Evolutionary conservation across 2,797 vertebrate genomes (phyloP).

Genomic region (Karalla daura): DNA sequence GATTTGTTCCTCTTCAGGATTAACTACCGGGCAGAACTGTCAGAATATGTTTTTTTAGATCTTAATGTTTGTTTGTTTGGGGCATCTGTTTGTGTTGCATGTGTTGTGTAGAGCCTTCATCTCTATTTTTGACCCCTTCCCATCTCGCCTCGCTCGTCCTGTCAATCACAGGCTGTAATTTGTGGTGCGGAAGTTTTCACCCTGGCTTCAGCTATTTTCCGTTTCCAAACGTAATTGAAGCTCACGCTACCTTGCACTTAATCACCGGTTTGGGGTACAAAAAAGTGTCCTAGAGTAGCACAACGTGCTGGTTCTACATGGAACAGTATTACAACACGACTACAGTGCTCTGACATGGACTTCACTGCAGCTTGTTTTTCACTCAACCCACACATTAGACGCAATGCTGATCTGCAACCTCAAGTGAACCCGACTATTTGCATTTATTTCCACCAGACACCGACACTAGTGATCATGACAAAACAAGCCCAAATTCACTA

Average conservation of each 20-base stretch:
- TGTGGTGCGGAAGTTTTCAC: slow-evolving; percentile 23
- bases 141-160: slow-evolving; percentile 45
- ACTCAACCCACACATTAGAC: neutral
- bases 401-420: slow-evolving; percentile 1
- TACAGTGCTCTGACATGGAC: neutral
- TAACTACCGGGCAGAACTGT: neutral
- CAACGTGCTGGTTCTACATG: neutral
- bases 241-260: neutral
- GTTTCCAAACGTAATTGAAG: neutral
- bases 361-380: slow-evolving; percentile 9
- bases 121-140: slow-evolving; percentile 6
- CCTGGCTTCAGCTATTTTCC: slow-evolving; percentile 40
- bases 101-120: slow-evolving; percentile 11
- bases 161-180: slow-evolving; percentile 47
- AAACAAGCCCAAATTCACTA: slow-evolving; percentile 26
- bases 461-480: slow-evolving; percentile 21
- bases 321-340: neutral
- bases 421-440: slow-evolving; percentile 27
- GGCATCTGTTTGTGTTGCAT: slow-evolving; percentile 5
- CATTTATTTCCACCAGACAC: slow-evolving; percentile 16
- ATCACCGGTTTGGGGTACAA: slow-evolving; percentile 10
- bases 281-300: slow-evolving; percentile 4
- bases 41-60: neutral
- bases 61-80: slow-evolving; percentile 4
- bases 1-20: neutral